These are phyloP conservation scores for Lynx canadensis DNA, from an alignment of 2,113 vertebrate genomes.

Conservation along the genomic window DNA sequence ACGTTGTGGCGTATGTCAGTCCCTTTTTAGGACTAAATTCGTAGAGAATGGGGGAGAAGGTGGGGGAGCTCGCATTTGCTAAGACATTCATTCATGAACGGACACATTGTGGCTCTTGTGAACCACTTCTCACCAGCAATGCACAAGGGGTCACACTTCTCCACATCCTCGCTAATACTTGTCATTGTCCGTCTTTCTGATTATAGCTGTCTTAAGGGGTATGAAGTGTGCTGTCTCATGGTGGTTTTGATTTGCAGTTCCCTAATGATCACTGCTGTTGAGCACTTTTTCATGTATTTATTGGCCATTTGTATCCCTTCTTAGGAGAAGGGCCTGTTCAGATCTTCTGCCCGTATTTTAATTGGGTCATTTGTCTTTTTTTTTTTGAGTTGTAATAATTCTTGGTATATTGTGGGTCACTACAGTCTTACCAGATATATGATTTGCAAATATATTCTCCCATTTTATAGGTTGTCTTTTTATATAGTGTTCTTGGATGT, in stretches of 20 bases:
- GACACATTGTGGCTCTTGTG: neutral
- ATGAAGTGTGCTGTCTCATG: neutral
- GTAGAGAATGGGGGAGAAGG: neutral
- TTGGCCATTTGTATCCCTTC: neutral
- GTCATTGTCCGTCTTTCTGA: neutral
- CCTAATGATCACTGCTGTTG: rapidly evolving
- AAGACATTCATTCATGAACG: rapidly evolving
- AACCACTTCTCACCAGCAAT: rapidly evolving
- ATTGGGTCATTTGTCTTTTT: neutral
- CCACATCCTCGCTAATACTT: rapidly evolving
- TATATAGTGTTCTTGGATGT: neutral
- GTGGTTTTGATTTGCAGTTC: neutral
- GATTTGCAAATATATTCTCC: neutral
- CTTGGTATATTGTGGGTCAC: neutral
- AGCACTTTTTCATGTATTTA: rapidly evolving
- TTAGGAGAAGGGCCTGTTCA: neutral
- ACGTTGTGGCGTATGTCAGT: rapidly evolving
- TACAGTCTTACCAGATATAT: rapidly evolving
- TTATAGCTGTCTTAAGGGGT: rapidly evolving
- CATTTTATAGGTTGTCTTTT: neutral
- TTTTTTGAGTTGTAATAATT: neutral
- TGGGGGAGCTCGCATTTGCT: neutral
- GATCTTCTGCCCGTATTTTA: neutral
- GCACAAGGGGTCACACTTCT: neutral
- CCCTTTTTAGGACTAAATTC: neutral